phyloP scores from a whole-genome alignment of 2,113 vertebrate genomes.

The Seriola rivoliana region DNA sequence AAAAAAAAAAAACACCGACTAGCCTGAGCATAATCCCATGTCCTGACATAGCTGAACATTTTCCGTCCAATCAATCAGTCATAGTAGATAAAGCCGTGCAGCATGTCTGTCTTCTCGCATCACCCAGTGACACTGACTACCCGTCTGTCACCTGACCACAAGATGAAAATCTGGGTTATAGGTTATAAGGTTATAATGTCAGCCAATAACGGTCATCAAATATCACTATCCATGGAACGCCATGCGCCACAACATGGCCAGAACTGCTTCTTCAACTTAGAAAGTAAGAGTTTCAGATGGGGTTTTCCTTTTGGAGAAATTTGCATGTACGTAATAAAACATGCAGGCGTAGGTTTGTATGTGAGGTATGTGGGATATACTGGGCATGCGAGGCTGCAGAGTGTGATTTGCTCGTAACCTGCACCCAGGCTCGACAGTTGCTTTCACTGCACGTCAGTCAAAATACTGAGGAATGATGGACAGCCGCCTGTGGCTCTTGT shows the following conservation, averaged over 20 bases:
- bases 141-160: conserved; percentile 26
- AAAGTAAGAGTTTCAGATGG: not conserved
- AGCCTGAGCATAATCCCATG: conserved; percentile 1
- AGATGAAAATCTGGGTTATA: conserved; percentile 23
- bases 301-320: not conserved
- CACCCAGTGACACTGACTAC: conserved; percentile 8
- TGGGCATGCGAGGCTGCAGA: not conserved
- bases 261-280: not conserved
- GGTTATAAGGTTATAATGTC: conserved; percentile 11
- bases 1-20: conserved; percentile 13
- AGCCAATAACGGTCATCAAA: not conserved
- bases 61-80: conserved; percentile 45
- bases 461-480: conserved; percentile 53
- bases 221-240: not conserved
- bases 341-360: not conserved
- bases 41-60: conserved; percentile 25
- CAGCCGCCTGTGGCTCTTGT: conserved; percentile 65
- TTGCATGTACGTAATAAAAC: not conserved
- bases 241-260: not conserved
- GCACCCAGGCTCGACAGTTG: conserved; percentile 31
- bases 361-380: not conserved
- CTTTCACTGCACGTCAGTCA: conserved; percentile 50
- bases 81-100: not conserved
- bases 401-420: conserved; percentile 11
- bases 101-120: conserved; percentile 40